These are phyloP conservation scores for Daktulosphaira vitifoliae DNA, from an alignment of 1,140 invertebrate genomes.

Conservation along the genomic window DNA sequence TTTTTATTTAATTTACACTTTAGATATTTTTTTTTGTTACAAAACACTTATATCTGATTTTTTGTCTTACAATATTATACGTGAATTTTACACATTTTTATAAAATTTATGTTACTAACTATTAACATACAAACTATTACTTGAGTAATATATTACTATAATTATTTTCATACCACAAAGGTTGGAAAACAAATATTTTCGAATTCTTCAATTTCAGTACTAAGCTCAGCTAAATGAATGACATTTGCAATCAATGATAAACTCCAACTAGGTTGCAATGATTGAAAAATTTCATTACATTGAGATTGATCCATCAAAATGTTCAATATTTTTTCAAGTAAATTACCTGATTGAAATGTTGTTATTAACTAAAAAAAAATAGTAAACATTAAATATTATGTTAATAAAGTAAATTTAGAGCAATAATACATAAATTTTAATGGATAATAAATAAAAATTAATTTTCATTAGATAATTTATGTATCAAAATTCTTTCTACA, in stretches of 20 bases:
- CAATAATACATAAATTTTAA: neutral
- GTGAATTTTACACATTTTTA: too few relatives aligned
- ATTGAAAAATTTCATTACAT: conserved; percentile 28
- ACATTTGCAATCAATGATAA: conserved; percentile 26
- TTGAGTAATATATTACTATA: too few relatives aligned
- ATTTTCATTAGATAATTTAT: too few relatives aligned
- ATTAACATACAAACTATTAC: too few relatives aligned
- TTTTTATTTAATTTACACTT: too few relatives aligned
- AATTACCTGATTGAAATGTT: conserved; percentile 20
- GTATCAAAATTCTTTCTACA: too few relatives aligned
- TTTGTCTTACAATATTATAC: too few relatives aligned
- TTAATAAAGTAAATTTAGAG: too few relatives aligned
- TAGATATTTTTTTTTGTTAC: too few relatives aligned
- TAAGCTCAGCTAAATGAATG: conserved; percentile 21
- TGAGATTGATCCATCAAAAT: conserved; percentile 13
- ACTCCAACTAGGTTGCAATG: conserved; percentile 23
- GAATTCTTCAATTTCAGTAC: conserved; percentile 15
- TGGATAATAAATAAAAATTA: neutral
- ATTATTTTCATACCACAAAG: conserved; percentile 6
- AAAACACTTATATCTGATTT: too few relatives aligned
- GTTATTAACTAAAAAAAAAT: conserved; percentile 30
- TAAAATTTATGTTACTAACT: too few relatives aligned
- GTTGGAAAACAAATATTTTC: conserved; percentile 9
- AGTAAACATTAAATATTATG: too few relatives aligned
- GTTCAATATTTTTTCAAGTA: conserved; percentile 8